Evolutionary conservation across 2,888 invertebrate genomes (phyloP).

Genomic region (Tipula unca): DNA sequence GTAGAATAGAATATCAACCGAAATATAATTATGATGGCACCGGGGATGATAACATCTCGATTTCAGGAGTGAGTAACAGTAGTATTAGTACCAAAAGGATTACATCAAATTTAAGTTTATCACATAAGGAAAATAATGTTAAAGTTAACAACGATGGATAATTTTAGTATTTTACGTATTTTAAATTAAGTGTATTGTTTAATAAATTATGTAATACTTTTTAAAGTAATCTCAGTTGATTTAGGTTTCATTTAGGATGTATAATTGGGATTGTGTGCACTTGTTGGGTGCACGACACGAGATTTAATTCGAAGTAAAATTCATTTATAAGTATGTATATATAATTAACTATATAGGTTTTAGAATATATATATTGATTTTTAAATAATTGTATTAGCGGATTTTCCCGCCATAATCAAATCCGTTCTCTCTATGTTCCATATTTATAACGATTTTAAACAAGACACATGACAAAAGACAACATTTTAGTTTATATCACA

Average conservation of each 20-base stretch:
- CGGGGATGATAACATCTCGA: not conserved
- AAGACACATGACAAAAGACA: not conserved
- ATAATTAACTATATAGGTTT: not conserved
- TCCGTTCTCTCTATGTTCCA: not conserved
- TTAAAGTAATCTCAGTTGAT: constrained; percentile 1
- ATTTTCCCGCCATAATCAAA: not conserved
- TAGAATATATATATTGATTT: too few species aligned
- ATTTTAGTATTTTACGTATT: not conserved
- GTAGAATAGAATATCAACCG: constrained; percentile 2
- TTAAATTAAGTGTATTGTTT: not conserved
- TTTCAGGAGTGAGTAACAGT: not conserved
- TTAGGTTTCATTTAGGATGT: constrained; percentile 8
- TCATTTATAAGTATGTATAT: not conserved
- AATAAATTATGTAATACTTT: not conserved
- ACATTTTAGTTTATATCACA: not conserved
- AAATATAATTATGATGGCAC: not conserved
- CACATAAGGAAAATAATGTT: not conserved
- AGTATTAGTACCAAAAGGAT: not conserved
- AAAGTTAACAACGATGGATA: constrained; percentile 8
- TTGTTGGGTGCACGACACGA: not conserved
- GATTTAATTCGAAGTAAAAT: not conserved
- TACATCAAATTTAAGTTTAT: constrained; percentile 8
- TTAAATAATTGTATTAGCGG: not conserved
- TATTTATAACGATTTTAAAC: not conserved
- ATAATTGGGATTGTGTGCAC: not conserved